Percentiles rank a stretch among this genome's conserved stretches.
Conservation (phyloP, 2,797 vertebrate genomes). For the Zenarchopterus dispar region DNA sequence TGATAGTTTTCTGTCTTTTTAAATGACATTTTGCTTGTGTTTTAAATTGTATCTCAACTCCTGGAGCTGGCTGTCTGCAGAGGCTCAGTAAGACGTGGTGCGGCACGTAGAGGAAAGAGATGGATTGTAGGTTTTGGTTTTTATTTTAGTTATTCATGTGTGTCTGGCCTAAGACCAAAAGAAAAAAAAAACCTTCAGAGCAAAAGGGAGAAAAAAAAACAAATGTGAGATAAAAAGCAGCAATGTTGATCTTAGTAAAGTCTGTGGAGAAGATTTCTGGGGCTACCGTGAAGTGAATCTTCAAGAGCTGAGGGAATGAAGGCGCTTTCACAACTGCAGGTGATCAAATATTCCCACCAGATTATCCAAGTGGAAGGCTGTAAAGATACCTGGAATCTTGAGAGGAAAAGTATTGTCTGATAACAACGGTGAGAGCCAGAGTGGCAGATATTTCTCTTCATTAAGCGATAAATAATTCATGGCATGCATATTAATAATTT, state of each 20-base stretch:
- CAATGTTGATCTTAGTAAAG: slow-evolving; percentile 37
- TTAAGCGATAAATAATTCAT: slow-evolving; percentile 85
- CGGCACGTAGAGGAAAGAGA: slow-evolving; percentile 20
- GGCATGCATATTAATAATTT: slow-evolving; percentile 85
- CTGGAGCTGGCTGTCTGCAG: slow-evolving; percentile 41
- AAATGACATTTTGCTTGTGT: slow-evolving; percentile 48
- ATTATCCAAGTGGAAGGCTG: slow-evolving; percentile 40
- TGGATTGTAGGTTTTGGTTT: slow-evolving; percentile 31
- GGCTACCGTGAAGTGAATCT: slow-evolving; percentile 55
- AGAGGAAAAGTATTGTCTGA: slow-evolving; percentile 51
- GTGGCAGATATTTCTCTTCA: slow-evolving; percentile 79
- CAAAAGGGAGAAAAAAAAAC: slow-evolving; percentile 29
- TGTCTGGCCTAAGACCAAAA: slow-evolving; percentile 34
- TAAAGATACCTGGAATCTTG: slow-evolving; percentile 46
- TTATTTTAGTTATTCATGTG: slow-evolving; percentile 57
- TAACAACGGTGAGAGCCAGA: slow-evolving; percentile 71
- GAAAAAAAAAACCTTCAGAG: slow-evolving; percentile 15
- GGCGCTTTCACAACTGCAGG: slow-evolving; percentile 57
- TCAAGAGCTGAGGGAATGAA: slow-evolving; percentile 59
- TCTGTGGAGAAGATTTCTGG: slow-evolving; percentile 56
- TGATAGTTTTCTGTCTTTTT: slow-evolving; percentile 56
- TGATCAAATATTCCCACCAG: slow-evolving; percentile 68
- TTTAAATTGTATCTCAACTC: slow-evolving; percentile 44
- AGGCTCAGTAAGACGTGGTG: slow-evolving; percentile 36
- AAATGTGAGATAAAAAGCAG: slow-evolving; percentile 35